Evolutionary conservation across 2,797 vertebrate species (phyloP).

Genomic region (Oreortyx pictus): DNA sequence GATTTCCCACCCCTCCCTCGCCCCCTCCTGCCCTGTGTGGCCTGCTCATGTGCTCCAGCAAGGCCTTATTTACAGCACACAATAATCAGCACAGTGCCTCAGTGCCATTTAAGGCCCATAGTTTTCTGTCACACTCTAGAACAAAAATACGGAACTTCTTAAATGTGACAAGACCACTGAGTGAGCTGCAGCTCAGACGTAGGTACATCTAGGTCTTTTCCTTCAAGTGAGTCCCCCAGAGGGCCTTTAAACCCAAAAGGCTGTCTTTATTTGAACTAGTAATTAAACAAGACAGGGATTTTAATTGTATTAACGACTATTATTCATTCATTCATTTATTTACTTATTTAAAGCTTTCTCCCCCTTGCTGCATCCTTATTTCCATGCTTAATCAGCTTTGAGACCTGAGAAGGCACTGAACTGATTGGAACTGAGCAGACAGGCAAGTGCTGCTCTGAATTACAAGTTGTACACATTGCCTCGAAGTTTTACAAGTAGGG

Average conservation of each 20-base stretch:
- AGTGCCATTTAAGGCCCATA: background rate
- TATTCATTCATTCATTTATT: background rate
- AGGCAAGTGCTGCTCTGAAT: background rate
- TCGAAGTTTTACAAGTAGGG: background rate
- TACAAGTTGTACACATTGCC: background rate
- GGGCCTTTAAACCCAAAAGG: background rate
- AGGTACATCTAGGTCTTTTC: background rate
- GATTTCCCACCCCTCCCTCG: background rate
- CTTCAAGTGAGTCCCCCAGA: background rate
- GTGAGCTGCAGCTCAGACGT: background rate
- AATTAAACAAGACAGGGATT: background rate
- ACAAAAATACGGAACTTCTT: background rate
- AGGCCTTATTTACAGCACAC: background rate
- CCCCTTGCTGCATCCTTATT: background rate
- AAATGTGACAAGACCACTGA: background rate
- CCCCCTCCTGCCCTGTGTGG: background rate
- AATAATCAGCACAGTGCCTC: background rate
- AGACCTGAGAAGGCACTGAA: background rate
- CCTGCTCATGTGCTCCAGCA: background rate
- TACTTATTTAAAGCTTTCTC: background rate
- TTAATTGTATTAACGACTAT: background rate
- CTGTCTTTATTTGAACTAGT: background rate
- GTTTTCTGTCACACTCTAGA: rapidly evolving
- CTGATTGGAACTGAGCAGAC: background rate
- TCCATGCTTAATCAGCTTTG: background rate